Conservation (phyloP, 2,888 invertebrate species). For the Pemphredon lugubris region DNA sequence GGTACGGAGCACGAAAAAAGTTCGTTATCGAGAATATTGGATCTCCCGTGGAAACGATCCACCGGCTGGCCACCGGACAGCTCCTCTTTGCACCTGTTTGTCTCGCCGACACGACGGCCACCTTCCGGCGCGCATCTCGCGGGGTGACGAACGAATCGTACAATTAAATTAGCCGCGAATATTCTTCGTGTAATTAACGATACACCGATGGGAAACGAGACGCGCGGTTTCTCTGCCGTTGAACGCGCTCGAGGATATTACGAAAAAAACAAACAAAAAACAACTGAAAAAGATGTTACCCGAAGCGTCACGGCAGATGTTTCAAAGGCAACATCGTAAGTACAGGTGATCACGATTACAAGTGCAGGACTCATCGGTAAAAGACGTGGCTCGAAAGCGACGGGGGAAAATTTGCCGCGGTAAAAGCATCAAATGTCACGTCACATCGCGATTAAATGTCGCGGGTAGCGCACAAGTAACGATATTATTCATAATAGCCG, state of each 20-base stretch:
- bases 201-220: background rate
- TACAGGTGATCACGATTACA: no score
- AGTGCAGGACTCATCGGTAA: background rate
- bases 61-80: constrained; percentile 21
- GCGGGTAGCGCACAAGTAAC: constrained; percentile 31
- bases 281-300: background rate
- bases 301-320: no score
- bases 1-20: constrained; percentile 1
- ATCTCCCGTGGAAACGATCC: constrained; percentile 46
- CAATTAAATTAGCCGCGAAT: no score
- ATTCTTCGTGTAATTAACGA: background rate
- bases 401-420: constrained; percentile 26
- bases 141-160: background rate
- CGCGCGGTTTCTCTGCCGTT: background rate
- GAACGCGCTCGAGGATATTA: background rate
- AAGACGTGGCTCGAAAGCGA: constrained; percentile 11
- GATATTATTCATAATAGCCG: constrained; percentile 23
- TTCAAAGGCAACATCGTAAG: background rate
- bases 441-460: constrained; percentile 58
- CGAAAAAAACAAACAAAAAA: background rate
- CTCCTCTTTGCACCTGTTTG: constrained; percentile 42
- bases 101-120: background rate
- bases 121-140: background rate
- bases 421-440: constrained; percentile 57
- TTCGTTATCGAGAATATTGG: constrained; percentile 51